A percentile compares a stretch with the other conserved stretches of the same genome.
Conservation (phyloP, 2,113 vertebrate species). For the Strix aluco region DNA sequence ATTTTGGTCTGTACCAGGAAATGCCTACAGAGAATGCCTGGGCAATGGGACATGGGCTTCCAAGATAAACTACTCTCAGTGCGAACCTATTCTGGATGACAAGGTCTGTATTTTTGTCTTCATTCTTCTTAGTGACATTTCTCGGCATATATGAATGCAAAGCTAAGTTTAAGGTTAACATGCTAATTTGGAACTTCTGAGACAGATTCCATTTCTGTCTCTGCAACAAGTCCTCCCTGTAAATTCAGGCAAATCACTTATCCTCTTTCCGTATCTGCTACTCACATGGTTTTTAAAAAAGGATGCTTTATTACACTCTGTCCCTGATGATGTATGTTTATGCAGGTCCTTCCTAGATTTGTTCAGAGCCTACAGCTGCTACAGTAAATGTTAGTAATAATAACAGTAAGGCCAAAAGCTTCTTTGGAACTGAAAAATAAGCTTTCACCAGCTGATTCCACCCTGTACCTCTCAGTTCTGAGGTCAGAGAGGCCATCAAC, state of each 20-base stretch:
- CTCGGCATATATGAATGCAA: neutral
- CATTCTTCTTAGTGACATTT: neutral
- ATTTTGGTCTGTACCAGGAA: slow-evolving; percentile 77
- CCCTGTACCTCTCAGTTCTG: neutral
- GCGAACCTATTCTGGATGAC: slow-evolving; percentile 92
- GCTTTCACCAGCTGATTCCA: neutral
- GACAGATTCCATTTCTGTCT: neutral
- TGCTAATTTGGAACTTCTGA: neutral
- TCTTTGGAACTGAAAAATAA: slow-evolving; percentile 18
- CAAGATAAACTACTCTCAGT: slow-evolving; percentile 94
- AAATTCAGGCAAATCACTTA: neutral
- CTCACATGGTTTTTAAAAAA: neutral
- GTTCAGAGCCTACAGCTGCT: slow-evolving; percentile 1
- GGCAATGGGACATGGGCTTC: slow-evolving; percentile 95
- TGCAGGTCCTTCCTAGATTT: slow-evolving; percentile 36
- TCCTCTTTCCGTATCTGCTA: neutral
- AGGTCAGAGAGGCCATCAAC: neutral
- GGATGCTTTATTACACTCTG: neutral
- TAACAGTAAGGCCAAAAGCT: slow-evolving; percentile 22
- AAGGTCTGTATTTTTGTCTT: slow-evolving; percentile 80
- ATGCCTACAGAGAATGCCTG: slow-evolving; percentile 91
- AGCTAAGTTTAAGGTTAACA: neutral
- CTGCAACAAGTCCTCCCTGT: neutral
- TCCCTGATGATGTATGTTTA: neutral
- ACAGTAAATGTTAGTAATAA: slow-evolving; percentile 30